Base-by-base conservation (phyloP, 2,888 invertebrate species). In the Drosophila anomalata region DNA sequence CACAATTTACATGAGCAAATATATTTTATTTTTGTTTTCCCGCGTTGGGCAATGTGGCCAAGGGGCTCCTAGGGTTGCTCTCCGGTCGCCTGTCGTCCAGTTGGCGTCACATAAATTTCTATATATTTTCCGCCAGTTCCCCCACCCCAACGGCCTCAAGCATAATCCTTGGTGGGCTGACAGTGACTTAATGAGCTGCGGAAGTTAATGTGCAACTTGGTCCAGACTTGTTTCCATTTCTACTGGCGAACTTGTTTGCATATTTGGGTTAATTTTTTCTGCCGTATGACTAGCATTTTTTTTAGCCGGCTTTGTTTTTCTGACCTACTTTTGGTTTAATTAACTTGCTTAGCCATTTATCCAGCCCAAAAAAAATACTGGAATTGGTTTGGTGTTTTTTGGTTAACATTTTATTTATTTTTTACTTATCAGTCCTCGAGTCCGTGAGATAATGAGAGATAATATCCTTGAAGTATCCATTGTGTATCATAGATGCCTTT, bases 171-270 rank as follows among this genome's bases (percentile, higher is more conserved):
- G 41, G 41, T 31, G 39, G 42, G 41, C 79, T 77, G 85, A 87
- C 88, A 87, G 82, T 68, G 77, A 86, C 86, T 87, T 85, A 85
- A 85, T 85, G 89, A 88, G 85, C 89, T 87, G 87, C 77, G 87
- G 87, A 87, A 87, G 85, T 85, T 85, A 85, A 85, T 87, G 85
- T 87, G 77, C 79, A 79, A 77, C 78, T 74, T 73, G 62, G 66
- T 63, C 60, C 59, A 51, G 77, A 75, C 69, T 76, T 74, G 70
- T 75, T 87, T 66, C 52, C 56, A 62, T 54, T 63, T 53, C 63
- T 53, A 62, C 50, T 68, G 60, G 65, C 39, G 52, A 74, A 88
- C 84, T 84, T 87, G 84, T 84, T 84, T 84, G 77, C 87, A 84
- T 88, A 87, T 84, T 81, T 84, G 84, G 87, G 79, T 87, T 84